Base-by-base conservation (phyloP, 2,888 invertebrate genomes). In the Cantharis rustica region DNA sequence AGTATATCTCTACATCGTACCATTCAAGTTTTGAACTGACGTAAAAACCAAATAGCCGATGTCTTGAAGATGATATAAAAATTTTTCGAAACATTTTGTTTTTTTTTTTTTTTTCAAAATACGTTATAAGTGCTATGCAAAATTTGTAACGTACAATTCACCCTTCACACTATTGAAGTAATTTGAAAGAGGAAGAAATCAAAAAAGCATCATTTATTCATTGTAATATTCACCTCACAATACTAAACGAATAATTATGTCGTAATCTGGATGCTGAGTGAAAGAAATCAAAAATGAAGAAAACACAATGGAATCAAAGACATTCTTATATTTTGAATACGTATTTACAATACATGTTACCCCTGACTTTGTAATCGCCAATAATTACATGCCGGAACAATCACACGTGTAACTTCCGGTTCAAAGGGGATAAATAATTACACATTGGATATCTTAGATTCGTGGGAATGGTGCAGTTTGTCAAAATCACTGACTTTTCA, bases 361-460 rank as follows among this genome's bases (percentile, higher is more conserved):
- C 76, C 78, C 75, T 78, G 78, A 78, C 78, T 78, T 78, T 75
- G 75, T 69, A 75, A 78, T 78, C 78, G 68, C 75, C 70, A 73
- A 75, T 78, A 78, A 78, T 78, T 78, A 78, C 78, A 78, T 78
- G 73, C 68, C 77, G 73, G 77, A 77, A 77, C 77, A 77, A 79
- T 77, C 81, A 83, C 86, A 86, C 85, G 85, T 86, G 85, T 83
- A 84, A 85, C 84, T 86, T 86, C 86, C 86, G 86, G 86, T 85
- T 82, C 79, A 82, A 82, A 81, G 82, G 84, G 84, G 82, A 81
- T 81, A 83, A 77, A 85, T 84, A 84, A 86, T 85, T 85, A 80
- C 75, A 77, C 72, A 76, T 73, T 76, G 83, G 84, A 81, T 83
- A 86, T 85, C 85, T 85, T 85, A 86, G 85, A 86, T 84, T 81